Base-by-base conservation (phyloP, 2,888 invertebrate genomes). In the Deilephila porcellus region DNA sequence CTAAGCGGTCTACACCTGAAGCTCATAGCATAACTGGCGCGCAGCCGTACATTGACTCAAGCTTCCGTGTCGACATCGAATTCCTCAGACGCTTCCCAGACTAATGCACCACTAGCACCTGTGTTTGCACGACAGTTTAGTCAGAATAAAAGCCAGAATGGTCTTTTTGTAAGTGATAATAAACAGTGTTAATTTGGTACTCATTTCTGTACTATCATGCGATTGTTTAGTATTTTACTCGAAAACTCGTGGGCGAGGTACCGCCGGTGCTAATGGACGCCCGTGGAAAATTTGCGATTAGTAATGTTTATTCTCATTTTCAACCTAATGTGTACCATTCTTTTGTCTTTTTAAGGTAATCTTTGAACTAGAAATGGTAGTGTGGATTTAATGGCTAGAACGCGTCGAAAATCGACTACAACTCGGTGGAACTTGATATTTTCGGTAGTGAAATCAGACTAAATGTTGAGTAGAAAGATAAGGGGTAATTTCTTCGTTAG, bases 121-220 rank as follows among this genome's bases (percentile, higher is more conserved):
- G 73, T 73, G 73, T 73, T 73, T 70, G 56, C 60, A 60, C 32
- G 70, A 70, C 56, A 73, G 59, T 70, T 70, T 73, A 73, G 67
- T 73, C 67, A 60, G 73, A 73, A 73, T 73, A 73, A 73, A 73
- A 73, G 73, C 60, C 45, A 60, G 60, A 70, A 52, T 37, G 45
- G 70, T 70, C 70, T 73, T 60, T 67, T 52, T 60, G 59, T 67
- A 45, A 67, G 67, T 67, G 70, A 67, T 70, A 67, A 60, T 73
- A 73, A 73, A 60, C 45, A 60, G 70, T 59, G 70, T 70, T 70
- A 73, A 73, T 73, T 71, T 60, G 71, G 60, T 60, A 60, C 60
- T 71, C 60, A 71, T 71, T 71, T 71, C 71, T 71, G 71, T 71
- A 60, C 37, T 37, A 60, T 71, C 71, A 71, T 45, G 60, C 60